phyloP scores from a whole-genome alignment of 1,140 invertebrate species.

The Caenorhabditis elegans region DNA sequence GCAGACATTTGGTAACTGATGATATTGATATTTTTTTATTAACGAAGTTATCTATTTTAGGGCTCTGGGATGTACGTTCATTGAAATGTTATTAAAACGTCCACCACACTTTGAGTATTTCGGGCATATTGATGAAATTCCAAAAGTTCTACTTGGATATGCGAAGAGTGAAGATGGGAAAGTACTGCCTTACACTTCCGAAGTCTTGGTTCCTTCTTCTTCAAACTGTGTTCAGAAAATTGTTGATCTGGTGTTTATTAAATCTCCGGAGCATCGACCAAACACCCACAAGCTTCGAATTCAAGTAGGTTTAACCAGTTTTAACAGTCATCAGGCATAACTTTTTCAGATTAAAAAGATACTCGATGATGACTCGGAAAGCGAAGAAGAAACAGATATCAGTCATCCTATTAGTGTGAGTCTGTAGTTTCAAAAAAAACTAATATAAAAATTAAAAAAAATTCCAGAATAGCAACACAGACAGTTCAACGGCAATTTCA shows the following conservation, averaged over 20 bases:
- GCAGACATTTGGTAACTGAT: constrained; percentile 45
- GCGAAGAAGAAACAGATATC: background rate
- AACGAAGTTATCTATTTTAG: background rate
- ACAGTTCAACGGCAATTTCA: background rate
- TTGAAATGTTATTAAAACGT: constrained; percentile 45
- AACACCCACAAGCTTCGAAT: background rate
- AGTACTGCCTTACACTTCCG: constrained; percentile 39
- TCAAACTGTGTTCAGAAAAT: constrained; percentile 36
- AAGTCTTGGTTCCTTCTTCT: constrained; percentile 40
- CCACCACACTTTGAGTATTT: constrained; percentile 50
- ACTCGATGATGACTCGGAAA: background rate
- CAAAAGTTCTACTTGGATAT: constrained; percentile 34
- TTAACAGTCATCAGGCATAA: no score
- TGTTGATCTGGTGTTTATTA: constrained; percentile 44
- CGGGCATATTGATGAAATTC: constrained; percentile 39
- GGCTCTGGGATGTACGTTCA: constrained; percentile 46
- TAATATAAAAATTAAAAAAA: background rate
- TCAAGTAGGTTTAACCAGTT: background rate
- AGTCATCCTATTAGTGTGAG: background rate
- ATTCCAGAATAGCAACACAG: background rate
- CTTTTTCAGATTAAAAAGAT: background rate
- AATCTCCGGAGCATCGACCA: constrained; percentile 5
- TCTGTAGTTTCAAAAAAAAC: no score
- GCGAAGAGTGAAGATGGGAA: constrained; percentile 23
- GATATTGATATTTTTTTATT: background rate